Evolutionary conservation across 2,888 invertebrate species (phyloP).

Genomic region (Zonitis immaculata): DNA sequence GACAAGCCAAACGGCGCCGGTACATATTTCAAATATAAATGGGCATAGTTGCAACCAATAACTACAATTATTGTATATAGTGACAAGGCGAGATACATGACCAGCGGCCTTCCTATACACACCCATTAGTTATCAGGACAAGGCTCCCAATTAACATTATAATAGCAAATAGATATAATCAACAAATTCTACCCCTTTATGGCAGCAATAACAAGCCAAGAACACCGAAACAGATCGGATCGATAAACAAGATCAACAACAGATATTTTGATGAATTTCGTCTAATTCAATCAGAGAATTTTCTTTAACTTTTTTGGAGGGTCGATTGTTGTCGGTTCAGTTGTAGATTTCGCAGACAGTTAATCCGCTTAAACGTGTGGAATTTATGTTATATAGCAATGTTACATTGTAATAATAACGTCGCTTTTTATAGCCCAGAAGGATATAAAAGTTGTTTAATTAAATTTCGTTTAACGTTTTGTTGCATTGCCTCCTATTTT

Average conservation of each 20-base stretch:
- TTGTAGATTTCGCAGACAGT: constrained; percentile 19
- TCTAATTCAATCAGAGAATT: too few relatives aligned
- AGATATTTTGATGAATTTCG: too few relatives aligned
- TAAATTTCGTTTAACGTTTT: constrained; percentile 48
- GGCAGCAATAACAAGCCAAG: too few relatives aligned
- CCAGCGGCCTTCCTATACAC: too few relatives aligned
- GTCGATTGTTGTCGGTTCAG: constrained; percentile 23
- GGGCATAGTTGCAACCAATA: constrained; percentile 49
- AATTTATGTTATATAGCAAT: constrained; percentile 42
- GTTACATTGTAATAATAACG: constrained; percentile 46
- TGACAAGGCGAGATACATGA: constrained; percentile 47
- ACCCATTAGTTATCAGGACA: constrained; percentile 43
- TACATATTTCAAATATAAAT: constrained; percentile 47
- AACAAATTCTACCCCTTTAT: too few relatives aligned
- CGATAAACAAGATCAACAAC: too few relatives aligned
- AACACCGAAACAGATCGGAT: too few relatives aligned
- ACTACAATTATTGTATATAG: constrained; percentile 48
- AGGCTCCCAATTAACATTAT: constrained; percentile 42
- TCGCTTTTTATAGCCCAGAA: constrained; percentile 43
- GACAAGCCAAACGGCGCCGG: constrained; percentile 40
- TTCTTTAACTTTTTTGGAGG: neutral
- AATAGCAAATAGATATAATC: constrained; percentile 33
- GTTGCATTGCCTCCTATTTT: constrained; percentile 46
- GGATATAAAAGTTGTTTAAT: constrained; percentile 49
- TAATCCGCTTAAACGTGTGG: constrained; percentile 38